phyloP scores from a whole-genome alignment of 92 coral and sea anemone species.

The Palythoa grandis region DNA sequence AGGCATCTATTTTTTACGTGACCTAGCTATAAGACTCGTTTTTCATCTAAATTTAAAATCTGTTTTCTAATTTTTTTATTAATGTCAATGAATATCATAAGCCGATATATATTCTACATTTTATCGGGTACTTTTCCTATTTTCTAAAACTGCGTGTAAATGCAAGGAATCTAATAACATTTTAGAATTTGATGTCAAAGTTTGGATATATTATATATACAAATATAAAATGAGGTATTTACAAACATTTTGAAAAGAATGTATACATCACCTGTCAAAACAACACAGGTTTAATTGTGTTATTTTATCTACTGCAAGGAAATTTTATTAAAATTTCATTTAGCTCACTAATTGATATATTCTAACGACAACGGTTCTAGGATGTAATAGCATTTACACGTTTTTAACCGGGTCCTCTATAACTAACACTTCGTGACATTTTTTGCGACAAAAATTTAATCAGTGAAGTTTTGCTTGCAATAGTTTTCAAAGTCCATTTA shows the following conservation, averaged over 20 bases:
- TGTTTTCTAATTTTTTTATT: too few species aligned
- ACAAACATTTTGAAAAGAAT: neutral
- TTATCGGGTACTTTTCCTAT: too few species aligned
- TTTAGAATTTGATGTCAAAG: too few species aligned
- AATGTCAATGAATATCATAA: too few species aligned
- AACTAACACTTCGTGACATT: neutral
- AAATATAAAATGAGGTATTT: neutral
- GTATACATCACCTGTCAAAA: neutral
- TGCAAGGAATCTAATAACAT: too few species aligned
- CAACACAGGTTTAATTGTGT: neutral
- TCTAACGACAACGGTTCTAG: neutral
- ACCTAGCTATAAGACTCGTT: too few species aligned
- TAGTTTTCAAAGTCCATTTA: neutral
- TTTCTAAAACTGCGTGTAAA: too few species aligned
- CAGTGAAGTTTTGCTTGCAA: neutral
- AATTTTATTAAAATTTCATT: conserved; percentile 14
- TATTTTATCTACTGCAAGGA: neutral
- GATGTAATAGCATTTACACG: too few species aligned
- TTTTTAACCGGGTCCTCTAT: neutral
- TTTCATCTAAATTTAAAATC: too few species aligned
- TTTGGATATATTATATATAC: too few species aligned
- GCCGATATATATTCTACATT: too few species aligned
- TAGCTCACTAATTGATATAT: neutral
- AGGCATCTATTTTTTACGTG: too few species aligned
- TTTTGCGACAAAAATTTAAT: neutral